Base-by-base conservation (phyloP, 2,888 invertebrate species). In the Penaeus monodon region DNA sequence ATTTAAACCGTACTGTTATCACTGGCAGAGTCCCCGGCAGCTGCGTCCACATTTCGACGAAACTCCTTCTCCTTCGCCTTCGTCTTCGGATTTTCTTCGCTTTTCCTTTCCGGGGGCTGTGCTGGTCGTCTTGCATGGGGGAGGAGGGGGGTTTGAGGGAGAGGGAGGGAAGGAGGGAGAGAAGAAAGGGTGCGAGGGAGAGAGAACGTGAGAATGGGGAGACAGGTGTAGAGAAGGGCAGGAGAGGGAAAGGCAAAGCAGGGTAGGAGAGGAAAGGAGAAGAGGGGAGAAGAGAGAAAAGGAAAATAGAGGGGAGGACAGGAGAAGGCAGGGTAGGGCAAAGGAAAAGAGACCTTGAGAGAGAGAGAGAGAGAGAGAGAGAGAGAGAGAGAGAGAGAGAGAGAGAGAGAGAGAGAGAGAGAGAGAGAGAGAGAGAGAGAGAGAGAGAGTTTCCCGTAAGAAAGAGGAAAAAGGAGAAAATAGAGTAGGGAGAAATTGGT, bases 381-480 rank as follows among this genome's bases (percentile, higher is more conserved):
- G 70, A 70, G 70, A 70, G 70, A 70, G 70, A 70, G 70, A 70
- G 70, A 70, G 70, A 70, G 70, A 70, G 70, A 70, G 70, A 70
- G 70, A 70, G 70, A 68, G 68, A 68, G 68, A 68, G 68, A 68
- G 79, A 63, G 29, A 79, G 79, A 29, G 49, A 14, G 10, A 57
- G 12, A 27, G 33, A 29, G 73, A 22, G 38, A 29, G 33, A 24
- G 14, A 73, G 8, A 73, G 33, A 29, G 38, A 74, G 73, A 74
- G 14, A 74, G 33, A 73, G 29, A 74, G 33, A 24, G 74, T 7
- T 24, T 33, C 29, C n/a, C 33, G 17, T 12, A 22, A 22, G 38
- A 17, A 24, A 74, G 74, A 20, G 20, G 27, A 2, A 33, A 33
- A 74, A 29, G 3, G 17, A 74, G 33, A 20, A 17, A 33, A 12